Evolutionary conservation across 2,113 vertebrate genomes (phyloP).

Genomic region (Anguilla rostrata): DNA sequence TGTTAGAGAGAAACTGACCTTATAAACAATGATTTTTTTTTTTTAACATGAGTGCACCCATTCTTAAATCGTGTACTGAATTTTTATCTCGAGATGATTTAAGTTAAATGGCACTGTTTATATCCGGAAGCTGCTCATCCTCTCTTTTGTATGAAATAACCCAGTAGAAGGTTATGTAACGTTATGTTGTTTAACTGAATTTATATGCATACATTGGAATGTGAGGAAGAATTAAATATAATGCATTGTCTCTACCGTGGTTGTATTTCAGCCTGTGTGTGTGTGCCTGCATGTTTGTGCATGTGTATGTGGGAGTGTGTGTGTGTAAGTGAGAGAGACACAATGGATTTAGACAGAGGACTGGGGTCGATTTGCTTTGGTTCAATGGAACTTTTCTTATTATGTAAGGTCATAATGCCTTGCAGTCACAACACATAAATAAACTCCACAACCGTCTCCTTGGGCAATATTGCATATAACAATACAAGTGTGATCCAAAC

Average conservation of each 20-base stretch:
- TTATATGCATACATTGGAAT: not conserved
- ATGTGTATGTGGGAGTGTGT: slow-evolving; percentile 2
- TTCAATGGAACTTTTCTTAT: not conserved
- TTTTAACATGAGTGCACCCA: not conserved
- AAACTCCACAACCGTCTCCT: not conserved
- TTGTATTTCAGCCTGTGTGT: not conserved
- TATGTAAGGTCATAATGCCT: not conserved
- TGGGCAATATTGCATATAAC: not conserved
- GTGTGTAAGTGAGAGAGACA: not conserved
- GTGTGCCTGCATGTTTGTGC: not conserved
- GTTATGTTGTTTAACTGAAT: not conserved
- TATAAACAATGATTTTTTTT: not conserved
- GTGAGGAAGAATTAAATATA: not conserved
- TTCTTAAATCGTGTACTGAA: not conserved
- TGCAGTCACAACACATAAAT: not conserved
- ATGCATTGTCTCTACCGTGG: not conserved
- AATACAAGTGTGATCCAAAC: not conserved
- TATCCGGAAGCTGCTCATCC: not conserved
- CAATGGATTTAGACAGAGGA: not conserved
- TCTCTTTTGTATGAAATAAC: not conserved
- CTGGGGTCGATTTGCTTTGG: not conserved
- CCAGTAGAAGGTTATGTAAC: not conserved
- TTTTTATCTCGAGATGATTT: not conserved
- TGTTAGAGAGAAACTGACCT: not conserved
- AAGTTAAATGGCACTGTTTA: not conserved